These are phyloP conservation scores for Sycophila texana DNA, from an alignment of 2,888 invertebrate genomes.

Conservation along the genomic window DNA sequence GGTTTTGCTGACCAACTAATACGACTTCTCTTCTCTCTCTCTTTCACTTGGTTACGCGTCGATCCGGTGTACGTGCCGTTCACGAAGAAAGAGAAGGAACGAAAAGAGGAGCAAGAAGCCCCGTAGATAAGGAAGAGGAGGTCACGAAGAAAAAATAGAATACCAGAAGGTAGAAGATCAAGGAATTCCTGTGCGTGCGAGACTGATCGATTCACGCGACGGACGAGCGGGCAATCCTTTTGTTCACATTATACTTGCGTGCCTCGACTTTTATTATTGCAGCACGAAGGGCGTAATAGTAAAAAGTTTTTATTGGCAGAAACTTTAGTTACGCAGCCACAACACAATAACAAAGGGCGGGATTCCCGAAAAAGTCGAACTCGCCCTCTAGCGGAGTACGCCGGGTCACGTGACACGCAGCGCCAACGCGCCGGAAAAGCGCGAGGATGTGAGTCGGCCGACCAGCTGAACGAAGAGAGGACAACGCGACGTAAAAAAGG, in stretches of 20 bases:
- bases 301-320: background rate
- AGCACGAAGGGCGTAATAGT: no score
- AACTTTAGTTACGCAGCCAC: no score
- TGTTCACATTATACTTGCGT: background rate
- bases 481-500: background rate
- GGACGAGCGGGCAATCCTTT: conserved; percentile 4
- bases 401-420: no score
- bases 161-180: background rate
- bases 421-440: no score
- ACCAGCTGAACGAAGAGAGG: background rate
- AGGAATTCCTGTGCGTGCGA: conserved; percentile 27
- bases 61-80: background rate
- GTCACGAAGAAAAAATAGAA: background rate
- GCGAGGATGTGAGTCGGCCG: background rate
- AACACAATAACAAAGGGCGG: background rate
- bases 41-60: conserved; percentile 2
- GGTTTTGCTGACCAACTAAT: conserved; percentile 61
- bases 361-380: background rate
- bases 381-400: conserved; percentile 21
- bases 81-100: background rate
- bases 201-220: conserved; percentile 37
- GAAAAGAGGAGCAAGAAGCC: background rate
- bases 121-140: conserved; percentile 16
- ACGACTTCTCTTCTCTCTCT: conserved; percentile 3
- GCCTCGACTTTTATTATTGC: no score